Evolutionary conservation across 2,888 invertebrate species (phyloP).

Genomic region (Byasa hedistus): DNA sequence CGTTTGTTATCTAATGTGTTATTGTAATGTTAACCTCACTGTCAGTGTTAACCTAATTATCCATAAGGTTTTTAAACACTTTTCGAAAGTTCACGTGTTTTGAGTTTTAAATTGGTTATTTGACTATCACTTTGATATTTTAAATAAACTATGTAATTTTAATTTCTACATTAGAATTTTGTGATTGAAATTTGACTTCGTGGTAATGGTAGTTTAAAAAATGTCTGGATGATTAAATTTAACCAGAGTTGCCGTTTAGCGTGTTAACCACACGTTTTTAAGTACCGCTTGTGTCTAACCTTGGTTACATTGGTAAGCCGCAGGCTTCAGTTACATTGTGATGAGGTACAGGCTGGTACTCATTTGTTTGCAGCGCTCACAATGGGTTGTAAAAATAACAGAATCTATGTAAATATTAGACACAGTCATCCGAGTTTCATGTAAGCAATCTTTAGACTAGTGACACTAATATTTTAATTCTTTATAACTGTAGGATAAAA

Average conservation of each 20-base stretch:
- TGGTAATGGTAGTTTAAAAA: too few relatives aligned
- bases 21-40: slow-evolving; percentile 16
- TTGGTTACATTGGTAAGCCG: slow-evolving; percentile 1
- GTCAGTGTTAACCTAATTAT: slow-evolving; percentile 1
- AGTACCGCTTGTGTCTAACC: not conserved
- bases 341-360: not conserved
- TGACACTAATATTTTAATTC: too few relatives aligned
- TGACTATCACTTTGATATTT: too few relatives aligned
- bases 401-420: not conserved
- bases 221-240: too few relatives aligned
- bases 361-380: slow-evolving; percentile 3
- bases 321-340: not conserved
- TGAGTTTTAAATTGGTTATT: not conserved
- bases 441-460: not conserved
- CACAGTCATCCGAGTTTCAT: too few relatives aligned
- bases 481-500: too few relatives aligned
- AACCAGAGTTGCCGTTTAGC: not conserved
- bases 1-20: slow-evolving; percentile 27
- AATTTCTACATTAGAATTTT: too few relatives aligned
- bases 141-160: too few relatives aligned
- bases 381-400: slow-evolving; percentile 3
- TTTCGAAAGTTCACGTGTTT: not conserved
- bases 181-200: too few relatives aligned
- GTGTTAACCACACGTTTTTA: not conserved
- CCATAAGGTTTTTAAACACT: not conserved